A percentile compares a stretch with the other conserved stretches of the same genome.
These are phyloP conservation scores for Cepaea nemoralis DNA, from an alignment of 1,140 invertebrate genomes.

Conservation along the genomic window DNA sequence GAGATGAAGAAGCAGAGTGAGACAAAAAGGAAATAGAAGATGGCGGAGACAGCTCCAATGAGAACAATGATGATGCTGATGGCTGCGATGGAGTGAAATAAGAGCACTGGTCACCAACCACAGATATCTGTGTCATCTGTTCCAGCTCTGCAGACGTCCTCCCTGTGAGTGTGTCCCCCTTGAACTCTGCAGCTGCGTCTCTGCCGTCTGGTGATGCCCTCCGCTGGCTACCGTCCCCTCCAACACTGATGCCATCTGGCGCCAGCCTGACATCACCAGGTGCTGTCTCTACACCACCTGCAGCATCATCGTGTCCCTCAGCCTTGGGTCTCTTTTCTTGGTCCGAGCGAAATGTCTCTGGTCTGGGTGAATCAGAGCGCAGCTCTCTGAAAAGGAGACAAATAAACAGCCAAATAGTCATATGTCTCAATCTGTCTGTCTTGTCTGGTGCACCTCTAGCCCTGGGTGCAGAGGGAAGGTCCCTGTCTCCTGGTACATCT, in stretches of 20 bases:
- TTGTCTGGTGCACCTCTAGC: too few relatives aligned
- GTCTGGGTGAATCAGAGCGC: slow-evolving; percentile 15
- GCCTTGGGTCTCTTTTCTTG: not conserved
- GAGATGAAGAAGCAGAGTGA: too few relatives aligned
- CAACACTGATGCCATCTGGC: slow-evolving; percentile 32
- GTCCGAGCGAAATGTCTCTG: not conserved
- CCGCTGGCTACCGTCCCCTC: not conserved
- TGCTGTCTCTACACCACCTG: not conserved
- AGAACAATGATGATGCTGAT: too few relatives aligned
- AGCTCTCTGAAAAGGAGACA: slow-evolving; percentile 1
- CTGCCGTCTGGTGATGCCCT: slow-evolving; percentile 16
- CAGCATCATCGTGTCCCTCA: not conserved
- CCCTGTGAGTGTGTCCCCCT: not conserved
- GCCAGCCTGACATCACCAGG: not conserved
- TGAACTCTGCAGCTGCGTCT: not conserved
- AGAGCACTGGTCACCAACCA: not conserved
- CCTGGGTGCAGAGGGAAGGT: too few relatives aligned
- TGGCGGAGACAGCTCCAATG: too few relatives aligned
- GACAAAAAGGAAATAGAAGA: too few relatives aligned
- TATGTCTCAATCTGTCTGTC: too few relatives aligned
- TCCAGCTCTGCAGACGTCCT: slow-evolving; percentile 36
- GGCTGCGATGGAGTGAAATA: too few relatives aligned
- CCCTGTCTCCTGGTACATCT: too few relatives aligned
- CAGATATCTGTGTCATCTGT: slow-evolving; percentile 22
- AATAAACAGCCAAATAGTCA: too few relatives aligned